These are phyloP conservation scores for Alitta virens DNA, from an alignment of 2,888 invertebrate genomes.

Conservation along the genomic window DNA sequence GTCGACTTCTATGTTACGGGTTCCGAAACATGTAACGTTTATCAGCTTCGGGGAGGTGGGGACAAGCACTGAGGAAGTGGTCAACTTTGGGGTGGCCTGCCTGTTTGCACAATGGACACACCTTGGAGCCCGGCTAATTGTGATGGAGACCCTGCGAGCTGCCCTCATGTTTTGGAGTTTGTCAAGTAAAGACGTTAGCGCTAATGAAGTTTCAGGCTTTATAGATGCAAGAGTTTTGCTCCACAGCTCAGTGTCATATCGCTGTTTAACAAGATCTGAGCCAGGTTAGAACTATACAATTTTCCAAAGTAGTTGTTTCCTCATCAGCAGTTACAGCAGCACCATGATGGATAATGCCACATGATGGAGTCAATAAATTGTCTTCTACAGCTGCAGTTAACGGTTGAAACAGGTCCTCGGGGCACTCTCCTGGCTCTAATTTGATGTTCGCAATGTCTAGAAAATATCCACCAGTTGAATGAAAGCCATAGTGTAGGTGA, in stretches of 20 bases:
- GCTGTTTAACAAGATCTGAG: slow-evolving; percentile 22
- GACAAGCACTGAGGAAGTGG: slow-evolving; percentile 29
- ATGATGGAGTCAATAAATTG: slow-evolving; percentile 20
- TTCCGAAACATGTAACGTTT: slow-evolving; percentile 20
- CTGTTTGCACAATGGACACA: slow-evolving; percentile 29
- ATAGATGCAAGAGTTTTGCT: slow-evolving; percentile 29
- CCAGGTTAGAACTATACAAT: slow-evolving; percentile 27
- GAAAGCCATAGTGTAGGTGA: slow-evolving; percentile 33
- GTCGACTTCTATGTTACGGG: no score
- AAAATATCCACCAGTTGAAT: slow-evolving; percentile 32
- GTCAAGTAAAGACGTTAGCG: slow-evolving; percentile 27
- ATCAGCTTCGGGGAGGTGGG: slow-evolving; percentile 26
- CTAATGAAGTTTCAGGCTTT: slow-evolving; percentile 30
- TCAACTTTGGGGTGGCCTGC: slow-evolving; percentile 6
- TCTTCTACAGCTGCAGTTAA: slow-evolving; percentile 27
- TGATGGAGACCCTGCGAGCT: no score
- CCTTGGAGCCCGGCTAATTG: no score
- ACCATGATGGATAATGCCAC: slow-evolving; percentile 17
- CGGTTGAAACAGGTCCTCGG: slow-evolving; percentile 28
- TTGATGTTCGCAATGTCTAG: slow-evolving; percentile 25
- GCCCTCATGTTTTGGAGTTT: no score
- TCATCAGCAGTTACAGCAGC: slow-evolving; percentile 16
- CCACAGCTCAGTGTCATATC: no score
- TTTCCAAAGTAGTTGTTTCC: slow-evolving; percentile 29
- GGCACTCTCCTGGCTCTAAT: slow-evolving; percentile 26